Evolutionary conservation across 2,797 vertebrate genomes (phyloP).

Genomic region (Sphaeramia orbicularis): DNA sequence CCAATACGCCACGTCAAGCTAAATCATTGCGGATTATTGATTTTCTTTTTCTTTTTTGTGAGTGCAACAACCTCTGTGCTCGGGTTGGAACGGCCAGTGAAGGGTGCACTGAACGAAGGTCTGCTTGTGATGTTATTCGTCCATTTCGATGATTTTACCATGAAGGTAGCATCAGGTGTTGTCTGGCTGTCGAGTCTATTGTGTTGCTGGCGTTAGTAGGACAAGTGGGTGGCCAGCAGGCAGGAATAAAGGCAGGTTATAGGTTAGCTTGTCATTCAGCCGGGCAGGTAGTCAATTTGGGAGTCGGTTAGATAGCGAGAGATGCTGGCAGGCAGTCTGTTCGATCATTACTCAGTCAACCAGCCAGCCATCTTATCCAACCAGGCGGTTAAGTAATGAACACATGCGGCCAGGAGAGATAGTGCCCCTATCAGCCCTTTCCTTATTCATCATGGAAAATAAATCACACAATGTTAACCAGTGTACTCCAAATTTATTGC

Average conservation of each 20-base stretch:
- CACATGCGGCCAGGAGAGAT: constrained; percentile 5
- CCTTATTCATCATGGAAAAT: not conserved
- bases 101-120: constrained; percentile 3
- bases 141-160: constrained; percentile 7
- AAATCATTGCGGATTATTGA: constrained; percentile 77
- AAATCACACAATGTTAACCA: not conserved
- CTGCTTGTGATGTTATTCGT: constrained; percentile 43
- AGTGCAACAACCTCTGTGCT: constrained; percentile 60
- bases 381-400: constrained; percentile 22
- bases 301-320: constrained; percentile 28
- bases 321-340: constrained; percentile 24
- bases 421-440: not conserved
- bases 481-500: not conserved
- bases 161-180: constrained; percentile 1
- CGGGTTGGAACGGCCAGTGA: constrained; percentile 13
- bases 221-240: not conserved
- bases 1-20: constrained; percentile 57
- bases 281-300: constrained; percentile 52
- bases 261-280: constrained; percentile 36
- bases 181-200: constrained; percentile 11
- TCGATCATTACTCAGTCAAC: constrained; percentile 36
- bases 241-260: constrained; percentile 24
- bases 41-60: constrained; percentile 46
- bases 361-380: constrained; percentile 24
- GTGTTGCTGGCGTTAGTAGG: constrained; percentile 13